Evolutionary conservation across 2,797 vertebrate genomes (phyloP), one percentile per base, ranked within the genome.

Genomic region (Propithecus perrieri): DNA sequence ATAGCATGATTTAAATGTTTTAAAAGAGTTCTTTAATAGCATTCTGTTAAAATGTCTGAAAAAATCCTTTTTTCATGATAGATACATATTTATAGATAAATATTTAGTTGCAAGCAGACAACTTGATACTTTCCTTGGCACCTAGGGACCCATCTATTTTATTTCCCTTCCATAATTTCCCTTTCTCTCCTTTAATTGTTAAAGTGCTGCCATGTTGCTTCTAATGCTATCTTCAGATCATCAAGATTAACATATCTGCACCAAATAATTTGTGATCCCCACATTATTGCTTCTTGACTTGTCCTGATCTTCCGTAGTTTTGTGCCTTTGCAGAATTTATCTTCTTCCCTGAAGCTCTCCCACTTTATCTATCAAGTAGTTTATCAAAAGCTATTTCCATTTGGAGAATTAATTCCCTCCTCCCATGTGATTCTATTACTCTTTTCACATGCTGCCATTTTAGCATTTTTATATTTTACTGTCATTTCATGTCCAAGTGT

Each of bases 231-330:
- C 28, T 7, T 71, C 2, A 92, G 22, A 33, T 57, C 14, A 30
- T 78, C 43, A 63, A 38, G 28, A 89, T 85, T 86, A 79, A 35
- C 15, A 22, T 14, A n/a, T 57, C 61, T 5, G 46, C 43, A 46
- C 26, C 26, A 86, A 80, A 10, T 46, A 67, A 88, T 74, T 76
- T 88, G 46, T n/a, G 75, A 86, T 69, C 55, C 35, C 6, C 83
- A 15, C 24, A 41, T 81, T 76, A 35, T 65, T 38, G 1, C 3
- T 79, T 53, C 4, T 91, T 61, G 46, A 69, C 2, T 46, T 53
- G 5, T 55, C n/a, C 9, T 79, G 14, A 74, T 41, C 13, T 46
- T 89, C 5, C 14, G 50, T 26, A 59, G 13, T 38, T 92, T 74
- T 67, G 10, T 69, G 50, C 8, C 8, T 79, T 80, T 65, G 7